Conservation (phyloP, 2,113 vertebrate genomes). For the Abramis brama region DNA sequence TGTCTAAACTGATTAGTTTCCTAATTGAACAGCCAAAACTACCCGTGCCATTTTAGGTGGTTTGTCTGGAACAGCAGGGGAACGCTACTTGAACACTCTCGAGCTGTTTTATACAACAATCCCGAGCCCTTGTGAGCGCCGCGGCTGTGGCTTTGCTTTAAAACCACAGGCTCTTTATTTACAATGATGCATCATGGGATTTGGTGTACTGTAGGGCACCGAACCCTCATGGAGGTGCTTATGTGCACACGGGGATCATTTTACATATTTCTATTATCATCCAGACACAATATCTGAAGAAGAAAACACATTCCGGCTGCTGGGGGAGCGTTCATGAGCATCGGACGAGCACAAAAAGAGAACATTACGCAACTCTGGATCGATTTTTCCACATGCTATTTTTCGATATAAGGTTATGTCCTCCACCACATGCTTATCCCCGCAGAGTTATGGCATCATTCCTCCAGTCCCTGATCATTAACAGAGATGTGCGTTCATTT, state of each 20-base stretch:
- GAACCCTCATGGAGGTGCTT: background rate
- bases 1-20: conserved; percentile 54
- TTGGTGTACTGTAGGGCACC: background rate
- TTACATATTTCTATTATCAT: conserved; percentile 19
- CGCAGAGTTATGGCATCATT: conserved; percentile 13
- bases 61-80: conserved; percentile 7
- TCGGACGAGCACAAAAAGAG: background rate
- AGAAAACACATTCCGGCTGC: background rate
- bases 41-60: conserved; percentile 18
- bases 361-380: conserved; percentile 16
- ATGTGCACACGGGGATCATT: conserved; percentile 8
- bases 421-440: conserved; percentile 41
- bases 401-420: background rate
- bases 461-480: conserved; percentile 45
- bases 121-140: background rate
- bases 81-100: background rate
- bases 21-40: conserved; percentile 50
- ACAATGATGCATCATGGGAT: conserved; percentile 29
- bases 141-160: background rate
- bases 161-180: conserved; percentile 5
- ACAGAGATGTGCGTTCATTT: conserved; percentile 37
- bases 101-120: background rate
- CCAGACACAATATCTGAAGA: conserved; percentile 1
- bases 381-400: background rate
- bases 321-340: too few species aligned